These are phyloP conservation scores for Macrophya alboannulata DNA, from an alignment of 2,888 invertebrate species.

Conservation along the genomic window DNA sequence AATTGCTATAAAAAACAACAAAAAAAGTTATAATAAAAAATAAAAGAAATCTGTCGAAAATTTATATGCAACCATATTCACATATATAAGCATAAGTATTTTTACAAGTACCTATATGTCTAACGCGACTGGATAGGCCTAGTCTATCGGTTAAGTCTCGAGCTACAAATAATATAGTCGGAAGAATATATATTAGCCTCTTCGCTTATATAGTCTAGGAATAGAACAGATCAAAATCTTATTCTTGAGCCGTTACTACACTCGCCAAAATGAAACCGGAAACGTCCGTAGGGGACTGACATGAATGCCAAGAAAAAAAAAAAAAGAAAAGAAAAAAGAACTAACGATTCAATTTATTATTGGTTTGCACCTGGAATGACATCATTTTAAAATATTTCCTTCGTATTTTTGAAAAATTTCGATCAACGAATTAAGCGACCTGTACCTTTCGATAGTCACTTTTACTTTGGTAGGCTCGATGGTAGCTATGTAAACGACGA, in stretches of 20 bases:
- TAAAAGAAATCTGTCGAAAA: neutral
- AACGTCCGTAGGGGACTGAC: neutral
- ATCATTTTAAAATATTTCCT: too few species aligned
- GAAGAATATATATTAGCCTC: neutral
- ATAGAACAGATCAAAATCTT: slow-evolving; percentile 29
- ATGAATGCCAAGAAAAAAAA: slow-evolving; percentile 7
- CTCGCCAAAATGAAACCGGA: slow-evolving; percentile 48
- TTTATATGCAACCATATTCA: neutral
- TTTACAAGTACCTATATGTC: neutral
- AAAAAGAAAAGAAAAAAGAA: neutral
- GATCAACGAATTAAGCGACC: too few species aligned
- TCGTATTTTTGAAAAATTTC: too few species aligned
- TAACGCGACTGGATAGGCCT: neutral
- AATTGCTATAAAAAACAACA: neutral
- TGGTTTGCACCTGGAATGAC: too few species aligned
- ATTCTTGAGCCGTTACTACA: neutral
- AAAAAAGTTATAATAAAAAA: neutral
- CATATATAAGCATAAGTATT: neutral
- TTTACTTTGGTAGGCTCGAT: too few species aligned
- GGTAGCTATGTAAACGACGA: too few species aligned
- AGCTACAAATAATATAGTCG: neutral
- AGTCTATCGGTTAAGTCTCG: slow-evolving; percentile 7
- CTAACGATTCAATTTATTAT: neutral
- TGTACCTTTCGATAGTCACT: too few species aligned
- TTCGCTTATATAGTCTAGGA: neutral